These are phyloP conservation scores for Tragelaphus imberbis DNA, from an alignment of 2,113 vertebrate species.

Conservation along the genomic window DNA sequence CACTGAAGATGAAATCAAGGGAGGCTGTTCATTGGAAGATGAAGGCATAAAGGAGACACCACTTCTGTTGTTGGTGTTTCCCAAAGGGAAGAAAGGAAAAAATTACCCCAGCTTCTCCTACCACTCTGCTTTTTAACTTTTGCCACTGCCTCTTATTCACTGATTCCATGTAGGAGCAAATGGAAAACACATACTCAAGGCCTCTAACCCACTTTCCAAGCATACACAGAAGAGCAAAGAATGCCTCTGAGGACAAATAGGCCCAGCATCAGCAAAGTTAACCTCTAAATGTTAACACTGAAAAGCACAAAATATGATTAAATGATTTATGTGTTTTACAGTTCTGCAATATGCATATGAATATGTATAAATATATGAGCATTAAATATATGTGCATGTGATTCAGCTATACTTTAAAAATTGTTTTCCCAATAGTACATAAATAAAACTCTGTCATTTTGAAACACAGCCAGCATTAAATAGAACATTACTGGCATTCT, in stretches of 20 bases:
- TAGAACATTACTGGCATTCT: neutral
- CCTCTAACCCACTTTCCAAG: neutral
- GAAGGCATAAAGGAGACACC: neutral
- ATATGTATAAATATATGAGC: neutral
- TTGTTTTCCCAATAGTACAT: neutral
- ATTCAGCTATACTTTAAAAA: neutral
- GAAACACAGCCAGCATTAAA: neutral
- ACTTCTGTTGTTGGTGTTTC: neutral
- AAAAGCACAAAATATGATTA: neutral
- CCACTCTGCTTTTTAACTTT: neutral
- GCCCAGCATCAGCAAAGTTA: neutral
- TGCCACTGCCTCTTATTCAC: neutral
- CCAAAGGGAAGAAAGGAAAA: neutral
- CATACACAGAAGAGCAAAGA: neutral
- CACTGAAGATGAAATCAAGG: neutral
- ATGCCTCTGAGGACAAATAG: neutral
- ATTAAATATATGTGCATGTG: neutral
- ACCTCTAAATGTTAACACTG: neutral
- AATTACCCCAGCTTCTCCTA: neutral
- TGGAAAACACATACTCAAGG: neutral
- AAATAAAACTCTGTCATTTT: neutral
- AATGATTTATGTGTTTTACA: neutral
- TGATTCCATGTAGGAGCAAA: neutral
- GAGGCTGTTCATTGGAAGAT: neutral
- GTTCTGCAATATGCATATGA: neutral